phyloP scores from a whole-genome alignment of 1,140 invertebrate species.

The Agrypnia vestita region DNA sequence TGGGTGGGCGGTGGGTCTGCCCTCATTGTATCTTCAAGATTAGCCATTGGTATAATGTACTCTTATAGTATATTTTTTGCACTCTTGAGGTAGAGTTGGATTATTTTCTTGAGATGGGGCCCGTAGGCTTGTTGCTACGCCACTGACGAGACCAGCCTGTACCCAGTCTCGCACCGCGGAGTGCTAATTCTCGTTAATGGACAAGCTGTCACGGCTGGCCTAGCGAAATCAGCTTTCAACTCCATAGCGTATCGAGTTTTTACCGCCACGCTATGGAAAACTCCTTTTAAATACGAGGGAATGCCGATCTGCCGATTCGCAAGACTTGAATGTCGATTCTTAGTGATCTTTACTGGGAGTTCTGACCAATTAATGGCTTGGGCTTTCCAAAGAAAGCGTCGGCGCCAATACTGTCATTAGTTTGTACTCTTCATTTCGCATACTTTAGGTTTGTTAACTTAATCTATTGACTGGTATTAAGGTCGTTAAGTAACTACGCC shows the following conservation, averaged over 20 bases:
- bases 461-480: too few relatives aligned
- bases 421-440: conserved; percentile 4
- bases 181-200: conserved; percentile 7
- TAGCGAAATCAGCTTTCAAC: conserved; percentile 27
- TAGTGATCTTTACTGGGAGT: conserved; percentile 14
- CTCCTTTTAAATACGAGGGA: conserved; percentile 19
- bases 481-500: too few relatives aligned
- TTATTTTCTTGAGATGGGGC: too few relatives aligned
- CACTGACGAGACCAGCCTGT: too few relatives aligned
- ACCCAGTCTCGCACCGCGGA: too few relatives aligned
- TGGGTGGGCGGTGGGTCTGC: too few relatives aligned
- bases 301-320: conserved; percentile 16
- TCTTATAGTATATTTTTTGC: too few relatives aligned
- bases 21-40: too few relatives aligned
- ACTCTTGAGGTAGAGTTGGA: too few relatives aligned
- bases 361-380: conserved; percentile 8
- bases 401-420: not conserved
- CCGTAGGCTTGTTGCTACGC: too few relatives aligned
- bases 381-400: conserved; percentile 22
- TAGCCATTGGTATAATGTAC: too few relatives aligned
- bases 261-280: conserved; percentile 14
- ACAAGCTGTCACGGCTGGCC: conserved; percentile 6
- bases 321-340: conserved; percentile 6
- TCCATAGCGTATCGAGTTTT: conserved; percentile 27
- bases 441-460: too few relatives aligned